Conservation (phyloP, 2,888 invertebrate species). For the Theristus sp. region DNA sequence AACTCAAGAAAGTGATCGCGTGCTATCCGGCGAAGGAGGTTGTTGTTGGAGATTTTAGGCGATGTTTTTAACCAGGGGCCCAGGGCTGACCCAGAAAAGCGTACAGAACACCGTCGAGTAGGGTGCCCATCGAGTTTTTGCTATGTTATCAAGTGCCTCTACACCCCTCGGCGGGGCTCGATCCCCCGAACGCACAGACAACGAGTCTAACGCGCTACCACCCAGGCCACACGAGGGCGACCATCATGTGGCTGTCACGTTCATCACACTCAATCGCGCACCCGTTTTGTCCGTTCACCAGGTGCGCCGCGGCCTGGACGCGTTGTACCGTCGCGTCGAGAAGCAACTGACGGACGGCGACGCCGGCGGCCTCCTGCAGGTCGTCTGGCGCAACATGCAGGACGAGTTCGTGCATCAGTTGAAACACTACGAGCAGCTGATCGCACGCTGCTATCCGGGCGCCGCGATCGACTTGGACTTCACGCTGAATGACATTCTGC, state of each 20-base stretch:
- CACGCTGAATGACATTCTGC: constrained; percentile 78
- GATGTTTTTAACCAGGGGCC: neutral
- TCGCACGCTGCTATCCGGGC: constrained; percentile 85
- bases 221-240: neutral
- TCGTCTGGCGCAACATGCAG: constrained; percentile 98
- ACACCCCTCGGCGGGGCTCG: no score
- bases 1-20: constrained; percentile 75
- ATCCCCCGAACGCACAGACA: no score
- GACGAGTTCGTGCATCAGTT: constrained; percentile 95
- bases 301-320: constrained; percentile 75
- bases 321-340: constrained; percentile 82
- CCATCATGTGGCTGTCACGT: neutral
- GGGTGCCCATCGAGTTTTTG: no score
- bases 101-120: no score
- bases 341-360: constrained; percentile 51
- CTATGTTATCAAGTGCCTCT: no score
- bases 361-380: constrained; percentile 32
- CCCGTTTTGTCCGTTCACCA: constrained; percentile 8
- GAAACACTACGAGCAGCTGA: constrained; percentile 63
- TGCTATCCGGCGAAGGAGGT: constrained; percentile 74
- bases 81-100: no score
- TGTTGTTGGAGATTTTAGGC: neutral
- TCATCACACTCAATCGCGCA: no score
- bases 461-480: constrained; percentile 81
- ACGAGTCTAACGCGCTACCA: no score